Percentiles rank a stretch among this genome's conserved stretches.
These are phyloP conservation scores for Himalopsyche tibetana DNA, from an alignment of 2,888 invertebrate species.

Conservation along the genomic window DNA sequence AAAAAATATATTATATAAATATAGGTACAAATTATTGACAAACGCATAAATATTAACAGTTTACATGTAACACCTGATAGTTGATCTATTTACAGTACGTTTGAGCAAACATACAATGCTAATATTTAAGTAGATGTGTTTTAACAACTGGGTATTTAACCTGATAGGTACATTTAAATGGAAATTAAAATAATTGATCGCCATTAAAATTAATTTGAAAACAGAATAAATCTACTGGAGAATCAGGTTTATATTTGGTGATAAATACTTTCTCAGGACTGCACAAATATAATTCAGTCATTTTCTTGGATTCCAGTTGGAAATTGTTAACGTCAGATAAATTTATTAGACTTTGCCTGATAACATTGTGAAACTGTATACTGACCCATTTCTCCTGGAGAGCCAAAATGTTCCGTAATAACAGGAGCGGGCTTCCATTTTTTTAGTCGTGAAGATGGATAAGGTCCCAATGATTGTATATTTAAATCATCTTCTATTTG, in stretches of 20 bases:
- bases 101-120: slow-evolving; percentile 1
- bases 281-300: too few species aligned
- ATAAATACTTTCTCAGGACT: too few species aligned
- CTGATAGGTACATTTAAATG: neutral
- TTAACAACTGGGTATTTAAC: neutral
- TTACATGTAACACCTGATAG: neutral
- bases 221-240: neutral
- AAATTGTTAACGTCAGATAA: too few species aligned
- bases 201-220: neutral
- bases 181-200: neutral
- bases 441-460: slow-evolving; percentile 75
- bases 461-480: slow-evolving; percentile 70
- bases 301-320: too few species aligned
- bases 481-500: slow-evolving; percentile 72
- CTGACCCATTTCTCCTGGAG: slow-evolving; percentile 93
- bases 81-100: neutral
- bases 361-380: slow-evolving; percentile 10
- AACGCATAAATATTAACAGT: neutral
- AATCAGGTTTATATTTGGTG: too few species aligned
- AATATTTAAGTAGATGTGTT: neutral
- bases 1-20: neutral
- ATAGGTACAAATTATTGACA: neutral
- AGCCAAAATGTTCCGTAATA: slow-evolving; percentile 81
- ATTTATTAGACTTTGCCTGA: too few species aligned
- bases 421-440: slow-evolving; percentile 86